phyloP scores from a whole-genome alignment of 2,888 invertebrate species.

The Crepidodera aurea region DNA sequence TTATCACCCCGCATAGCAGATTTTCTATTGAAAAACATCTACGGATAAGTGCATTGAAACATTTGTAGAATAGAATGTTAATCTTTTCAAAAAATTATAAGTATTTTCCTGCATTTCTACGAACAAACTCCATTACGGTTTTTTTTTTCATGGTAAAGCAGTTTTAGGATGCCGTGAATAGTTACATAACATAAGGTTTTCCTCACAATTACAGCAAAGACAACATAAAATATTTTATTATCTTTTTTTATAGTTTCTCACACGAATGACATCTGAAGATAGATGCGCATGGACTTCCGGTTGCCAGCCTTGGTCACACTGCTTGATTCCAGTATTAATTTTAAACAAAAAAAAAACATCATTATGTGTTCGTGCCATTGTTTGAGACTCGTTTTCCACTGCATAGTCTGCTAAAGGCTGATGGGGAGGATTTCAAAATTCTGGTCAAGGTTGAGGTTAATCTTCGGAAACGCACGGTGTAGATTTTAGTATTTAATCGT shows the following conservation, averaged over 20 bases:
- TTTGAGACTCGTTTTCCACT: constrained; percentile 36
- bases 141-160: constrained; percentile 25
- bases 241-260: constrained; percentile 57
- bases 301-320: constrained; percentile 56
- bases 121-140: not conserved
- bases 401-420: constrained; percentile 17
- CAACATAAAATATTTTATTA: constrained; percentile 51
- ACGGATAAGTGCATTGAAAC: too few relatives aligned
- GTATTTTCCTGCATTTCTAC: constrained; percentile 8
- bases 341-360: constrained; percentile 50
- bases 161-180: constrained; percentile 18
- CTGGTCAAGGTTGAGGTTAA: constrained; percentile 26
- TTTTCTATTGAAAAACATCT: too few relatives aligned
- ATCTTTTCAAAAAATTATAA: too few relatives aligned
- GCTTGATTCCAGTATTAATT: constrained; percentile 56
- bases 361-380: constrained; percentile 46
- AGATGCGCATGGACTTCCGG: constrained; percentile 55
- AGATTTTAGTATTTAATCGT: too few relatives aligned
- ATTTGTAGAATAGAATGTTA: too few relatives aligned
- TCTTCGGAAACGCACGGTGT: not conserved
- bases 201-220: constrained; percentile 44
- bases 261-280: constrained; percentile 60
- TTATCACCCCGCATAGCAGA: too few relatives aligned
- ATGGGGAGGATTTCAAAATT: constrained; percentile 20
- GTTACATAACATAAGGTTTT: constrained; percentile 40